Percentiles rank a stretch among this genome's conserved stretches.
Conservation (phyloP, 2,113 vertebrate genomes). For the Baryphthengus martii region DNA sequence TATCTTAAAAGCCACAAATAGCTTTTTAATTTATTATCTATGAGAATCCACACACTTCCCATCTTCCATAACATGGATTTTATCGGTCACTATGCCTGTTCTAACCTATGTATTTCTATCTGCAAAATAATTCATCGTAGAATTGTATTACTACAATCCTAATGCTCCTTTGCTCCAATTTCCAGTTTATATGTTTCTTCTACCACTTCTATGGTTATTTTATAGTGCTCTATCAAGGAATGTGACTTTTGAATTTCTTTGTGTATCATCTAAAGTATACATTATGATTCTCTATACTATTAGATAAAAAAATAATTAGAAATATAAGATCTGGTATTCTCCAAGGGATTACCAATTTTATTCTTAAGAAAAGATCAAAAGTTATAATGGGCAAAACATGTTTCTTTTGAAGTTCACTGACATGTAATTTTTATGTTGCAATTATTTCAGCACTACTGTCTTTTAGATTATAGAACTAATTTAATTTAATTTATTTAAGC, state of each 20-base stretch:
- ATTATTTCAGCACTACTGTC: background rate
- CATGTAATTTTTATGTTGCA: background rate
- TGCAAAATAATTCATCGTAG: background rate
- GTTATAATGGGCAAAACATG: background rate
- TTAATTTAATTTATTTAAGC: background rate
- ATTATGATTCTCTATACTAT: background rate
- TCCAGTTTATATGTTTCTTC: background rate
- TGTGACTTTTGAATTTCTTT: background rate
- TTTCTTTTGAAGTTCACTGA: background rate
- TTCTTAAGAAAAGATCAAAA: background rate
- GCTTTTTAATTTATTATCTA: background rate
- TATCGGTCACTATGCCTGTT: background rate
- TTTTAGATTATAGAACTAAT: background rate
- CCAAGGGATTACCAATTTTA: background rate
- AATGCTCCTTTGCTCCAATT: background rate
- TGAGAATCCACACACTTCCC: background rate
- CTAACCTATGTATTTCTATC: background rate
- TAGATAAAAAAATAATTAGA: background rate
- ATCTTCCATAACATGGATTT: background rate
- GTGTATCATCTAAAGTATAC: background rate
- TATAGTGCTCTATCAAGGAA: background rate
- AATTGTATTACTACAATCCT: background rate
- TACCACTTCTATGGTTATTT: background rate
- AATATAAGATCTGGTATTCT: background rate
- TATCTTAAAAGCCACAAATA: accelerated